phyloP scores from a whole-genome alignment of 2,797 vertebrate species.

The Sphenopsis melanotis region DNA sequence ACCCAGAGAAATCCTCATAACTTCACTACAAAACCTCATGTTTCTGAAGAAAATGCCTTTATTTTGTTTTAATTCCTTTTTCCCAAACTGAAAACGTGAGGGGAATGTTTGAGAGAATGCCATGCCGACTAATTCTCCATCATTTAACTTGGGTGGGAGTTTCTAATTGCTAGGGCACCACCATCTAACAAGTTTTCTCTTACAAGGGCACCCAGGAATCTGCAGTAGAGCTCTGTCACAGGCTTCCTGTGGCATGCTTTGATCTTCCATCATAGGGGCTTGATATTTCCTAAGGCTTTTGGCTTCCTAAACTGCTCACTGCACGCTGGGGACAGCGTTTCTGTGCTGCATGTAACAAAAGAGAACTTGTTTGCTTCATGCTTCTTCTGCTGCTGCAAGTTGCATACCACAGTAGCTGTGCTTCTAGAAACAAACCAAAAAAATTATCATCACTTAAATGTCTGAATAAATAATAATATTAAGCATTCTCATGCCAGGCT shows the following conservation, averaged over 20 bases:
- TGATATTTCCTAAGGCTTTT: neutral
- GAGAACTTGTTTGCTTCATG: neutral
- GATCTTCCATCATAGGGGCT: accelerated
- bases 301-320: neutral
- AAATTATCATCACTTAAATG: neutral
- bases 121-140: neutral
- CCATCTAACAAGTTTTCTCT: neutral
- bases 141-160: neutral
- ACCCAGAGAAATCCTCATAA: neutral
- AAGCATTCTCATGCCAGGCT: neutral
- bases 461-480: neutral
- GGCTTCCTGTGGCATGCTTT: neutral
- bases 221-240: neutral
- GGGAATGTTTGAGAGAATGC: accelerated
- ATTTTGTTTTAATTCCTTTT: neutral
- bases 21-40: neutral
- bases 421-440: neutral
- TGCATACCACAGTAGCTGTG: neutral
- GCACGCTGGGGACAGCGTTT: neutral
- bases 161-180: neutral
- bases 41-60: neutral
- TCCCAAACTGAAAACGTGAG: accelerated
- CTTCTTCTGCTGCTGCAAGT: neutral
- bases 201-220: neutral
- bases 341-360: neutral